Base-by-base conservation (phyloP, 2,797 vertebrate genomes). In the Molossus alvarezi region DNA sequence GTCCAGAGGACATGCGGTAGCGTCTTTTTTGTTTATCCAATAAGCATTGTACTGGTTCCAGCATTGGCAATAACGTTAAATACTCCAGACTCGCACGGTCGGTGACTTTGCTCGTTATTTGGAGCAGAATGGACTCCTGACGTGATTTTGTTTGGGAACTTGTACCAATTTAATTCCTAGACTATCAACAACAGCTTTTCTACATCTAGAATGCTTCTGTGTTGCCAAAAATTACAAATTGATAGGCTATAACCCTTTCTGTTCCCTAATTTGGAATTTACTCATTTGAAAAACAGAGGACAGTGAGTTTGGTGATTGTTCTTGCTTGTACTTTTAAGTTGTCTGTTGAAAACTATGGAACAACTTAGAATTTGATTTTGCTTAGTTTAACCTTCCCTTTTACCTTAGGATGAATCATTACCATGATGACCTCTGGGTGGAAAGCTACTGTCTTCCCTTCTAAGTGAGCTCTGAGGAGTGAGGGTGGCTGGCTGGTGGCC, bases 11-110 rank as follows among this genome's bases (percentile, higher is more conserved):
- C 75, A 20, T 93, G 37, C 1, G 37, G 20, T 62, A 81, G 84
- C 94, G 23, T 86, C 91, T 71, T 87, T 96, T 98, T 96, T 81
- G n/a, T 89, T 94, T 97, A 84, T 27, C 45, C 97, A 83, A 96
- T 96, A 82, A 95, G 95, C 75, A 48, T 4, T 3, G 25, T 60
- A 58, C 51, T 67, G 51, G 93, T 97, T 92, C 92, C 87, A 92
- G 60, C 77, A 69, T 23, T 83, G 86, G 18, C 76, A n/a, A 3
- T 94, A 48, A 64, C 69, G 60, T 55, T 51, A 94, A 93, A 45
- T 53, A 25, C 41, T 65, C 27, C 84, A 11, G 72, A 79, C 51
- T 91, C 84, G 13, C 90, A 20, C 64, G 85, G 87, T 62, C 58
- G 64, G 73, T 58, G 81, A 80, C 21, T 76, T 96, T 29, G 4